A percentile compares a stretch with the other conserved stretches of the same genome.
Conservation (phyloP, 2,888 invertebrate genomes). For the Apodemia hepburni region DNA sequence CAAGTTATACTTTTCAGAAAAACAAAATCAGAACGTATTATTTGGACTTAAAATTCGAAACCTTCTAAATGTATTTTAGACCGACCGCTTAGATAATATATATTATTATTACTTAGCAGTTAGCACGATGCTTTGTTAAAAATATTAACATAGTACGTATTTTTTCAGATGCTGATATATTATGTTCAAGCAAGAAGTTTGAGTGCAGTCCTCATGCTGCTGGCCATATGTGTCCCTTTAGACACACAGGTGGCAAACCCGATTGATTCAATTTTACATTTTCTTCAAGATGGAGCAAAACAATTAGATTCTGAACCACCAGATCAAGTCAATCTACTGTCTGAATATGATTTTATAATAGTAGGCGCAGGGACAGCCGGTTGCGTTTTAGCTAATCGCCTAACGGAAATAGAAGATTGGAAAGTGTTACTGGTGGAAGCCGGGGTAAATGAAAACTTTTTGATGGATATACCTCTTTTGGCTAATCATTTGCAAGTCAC, state of each 20-base stretch:
- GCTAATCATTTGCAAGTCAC: slow-evolving; percentile 87
- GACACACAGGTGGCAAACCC: slow-evolving; percentile 53
- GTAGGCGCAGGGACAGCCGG: slow-evolving; percentile 92
- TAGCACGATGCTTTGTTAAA: background rate
- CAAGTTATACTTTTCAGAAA: too few species aligned
- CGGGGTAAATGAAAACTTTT: slow-evolving; percentile 83
- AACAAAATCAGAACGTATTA: too few species aligned
- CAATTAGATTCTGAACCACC: slow-evolving; percentile 76
- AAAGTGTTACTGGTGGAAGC: slow-evolving; percentile 87
- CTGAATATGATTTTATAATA: slow-evolving; percentile 87
- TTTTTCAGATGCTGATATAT: slow-evolving; percentile 60
- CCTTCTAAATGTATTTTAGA: too few species aligned
- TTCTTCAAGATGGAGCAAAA: slow-evolving; percentile 73
- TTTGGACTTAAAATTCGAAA: too few species aligned
- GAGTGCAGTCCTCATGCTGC: slow-evolving; percentile 46
- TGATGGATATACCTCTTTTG: slow-evolving; percentile 88
- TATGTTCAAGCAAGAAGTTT: slow-evolving; percentile 40
- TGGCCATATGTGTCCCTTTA: slow-evolving; percentile 36
- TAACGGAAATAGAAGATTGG: slow-evolving; percentile 85
- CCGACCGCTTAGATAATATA: too few species aligned
- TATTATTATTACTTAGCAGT: too few species aligned
- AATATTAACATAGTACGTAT: background rate
- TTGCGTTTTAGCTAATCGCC: slow-evolving; percentile 86
- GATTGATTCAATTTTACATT: slow-evolving; percentile 72
- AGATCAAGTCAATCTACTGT: slow-evolving; percentile 66